Base-by-base conservation (phyloP, 2,113 vertebrate species). In the Catharus bicknelli region DNA sequence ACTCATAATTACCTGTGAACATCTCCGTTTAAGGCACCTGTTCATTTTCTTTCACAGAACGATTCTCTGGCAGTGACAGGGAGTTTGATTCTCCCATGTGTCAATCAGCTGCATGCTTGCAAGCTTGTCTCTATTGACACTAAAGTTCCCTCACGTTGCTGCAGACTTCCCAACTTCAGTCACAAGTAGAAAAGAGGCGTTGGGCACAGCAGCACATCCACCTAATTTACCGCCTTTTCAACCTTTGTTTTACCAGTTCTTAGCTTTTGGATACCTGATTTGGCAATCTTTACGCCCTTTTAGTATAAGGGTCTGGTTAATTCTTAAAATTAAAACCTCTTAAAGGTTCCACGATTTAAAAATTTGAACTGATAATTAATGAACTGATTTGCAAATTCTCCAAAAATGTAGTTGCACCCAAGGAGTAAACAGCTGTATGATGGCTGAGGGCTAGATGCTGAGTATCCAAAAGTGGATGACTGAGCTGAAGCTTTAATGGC, bases 381-480 rank as follows among this genome's bases (percentile, higher is more conserved):
- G 25, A 68, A 76, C 12, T 87, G 67, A 69, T 79, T 80, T 89
- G 30, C 61, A 84, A 67, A 50, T 86, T 86, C 36, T 29, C 30
- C n/a, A 50, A 27, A 76, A 88, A 66, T n/a, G 16, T 61, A 42
- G n/a, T 89, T 54, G 26, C 1, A 1, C 36, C 32, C 0, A 0
- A 77, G 69, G 48, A 86, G 25, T 83, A 82, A 82, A 84, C 48
- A 94, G 48, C 61, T 90, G 30, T 68, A 64, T 68, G 34, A 38
- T 79, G 38, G 45, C 69, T 86, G 62, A 85, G 50, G 62, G 50
- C 47, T 87, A 69, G 74, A 19, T 82, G 30, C 42, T 76, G 70
- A 75, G 34, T 94, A n/a, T 82, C 2, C 32, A 66, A 72, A 87
- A n/a, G 34, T 79, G 54, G 77, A 47, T 50, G 53, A 42, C 34